Evolutionary conservation across 2,113 vertebrate species (phyloP).

Genomic region (Heliornis fulica): DNA sequence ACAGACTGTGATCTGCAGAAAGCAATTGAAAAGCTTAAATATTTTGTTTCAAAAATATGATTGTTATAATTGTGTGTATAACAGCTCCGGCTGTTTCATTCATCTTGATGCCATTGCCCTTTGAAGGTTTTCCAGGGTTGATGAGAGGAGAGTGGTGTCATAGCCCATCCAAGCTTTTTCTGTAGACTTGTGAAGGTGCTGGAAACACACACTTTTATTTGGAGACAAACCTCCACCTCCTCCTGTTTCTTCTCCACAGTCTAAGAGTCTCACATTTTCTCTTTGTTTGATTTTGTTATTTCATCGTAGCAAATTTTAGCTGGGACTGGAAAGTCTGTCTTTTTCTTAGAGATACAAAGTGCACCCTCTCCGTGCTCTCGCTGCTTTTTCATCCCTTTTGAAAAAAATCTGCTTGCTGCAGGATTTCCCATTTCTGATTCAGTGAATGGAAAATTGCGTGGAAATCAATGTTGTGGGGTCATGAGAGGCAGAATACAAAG

Average conservation of each 20-base stretch:
- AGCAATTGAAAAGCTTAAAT: background rate
- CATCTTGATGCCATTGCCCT: background rate
- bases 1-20: background rate
- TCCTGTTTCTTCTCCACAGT: background rate
- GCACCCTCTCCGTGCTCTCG: background rate
- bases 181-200: background rate
- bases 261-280: background rate
- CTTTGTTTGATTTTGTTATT: background rate
- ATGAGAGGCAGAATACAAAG: background rate
- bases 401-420: background rate
- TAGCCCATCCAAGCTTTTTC: background rate
- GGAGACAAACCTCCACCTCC: background rate
- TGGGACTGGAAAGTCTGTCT: background rate
- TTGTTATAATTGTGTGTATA: no score
- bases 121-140: background rate
- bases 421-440: background rate
- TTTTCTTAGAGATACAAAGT: background rate
- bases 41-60: constrained; percentile 10
- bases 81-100: background rate
- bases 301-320: background rate
- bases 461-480: background rate
- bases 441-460: background rate
- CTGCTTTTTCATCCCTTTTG: background rate
- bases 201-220: background rate
- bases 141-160: background rate